A percentile compares a stretch with the other conserved stretches of the same genome.
phyloP scores from a whole-genome alignment of 2,888 invertebrate species.

The Hipparchia semele region DNA sequence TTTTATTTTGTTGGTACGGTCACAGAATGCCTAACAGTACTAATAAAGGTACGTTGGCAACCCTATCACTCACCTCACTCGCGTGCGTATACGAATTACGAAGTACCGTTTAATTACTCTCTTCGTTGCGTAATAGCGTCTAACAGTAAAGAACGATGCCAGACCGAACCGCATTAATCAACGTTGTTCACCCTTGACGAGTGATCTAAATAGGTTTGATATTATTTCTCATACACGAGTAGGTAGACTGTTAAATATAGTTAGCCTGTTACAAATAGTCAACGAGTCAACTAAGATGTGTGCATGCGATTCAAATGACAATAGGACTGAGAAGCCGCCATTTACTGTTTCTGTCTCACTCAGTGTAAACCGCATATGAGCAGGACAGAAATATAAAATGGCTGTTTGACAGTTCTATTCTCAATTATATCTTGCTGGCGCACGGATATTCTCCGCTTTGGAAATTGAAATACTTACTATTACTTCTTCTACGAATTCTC shows the following conservation, averaged over 20 bases:
- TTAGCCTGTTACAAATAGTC: constrained; percentile 7
- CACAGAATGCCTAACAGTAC: no score
- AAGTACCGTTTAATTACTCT: constrained; percentile 49
- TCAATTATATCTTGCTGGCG: no score
- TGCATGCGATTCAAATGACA: not conserved
- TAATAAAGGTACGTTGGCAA: no score
- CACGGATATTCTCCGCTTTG: no score
- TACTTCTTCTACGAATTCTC: no score
- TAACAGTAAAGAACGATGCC: constrained; percentile 45
- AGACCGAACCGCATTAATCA: constrained; percentile 64
- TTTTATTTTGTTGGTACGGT: no score
- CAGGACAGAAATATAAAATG: no score
- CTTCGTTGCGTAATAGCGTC: constrained; percentile 44
- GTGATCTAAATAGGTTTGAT: constrained; percentile 44
- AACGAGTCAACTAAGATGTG: not conserved
- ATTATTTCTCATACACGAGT: constrained; percentile 37
- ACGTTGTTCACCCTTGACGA: constrained; percentile 46
- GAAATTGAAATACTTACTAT: no score
- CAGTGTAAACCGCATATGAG: no score
- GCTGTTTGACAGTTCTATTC: no score
- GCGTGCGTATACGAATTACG: constrained; percentile 44
- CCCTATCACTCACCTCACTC: constrained; percentile 3
- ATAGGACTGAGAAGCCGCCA: no score
- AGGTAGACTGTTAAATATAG: constrained; percentile 20
- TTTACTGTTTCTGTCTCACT: no score